Evolutionary conservation across 2,888 invertebrate genomes (phyloP), one percentile per base, ranked within the genome.

Genomic region (Phaedon cochleariae): DNA sequence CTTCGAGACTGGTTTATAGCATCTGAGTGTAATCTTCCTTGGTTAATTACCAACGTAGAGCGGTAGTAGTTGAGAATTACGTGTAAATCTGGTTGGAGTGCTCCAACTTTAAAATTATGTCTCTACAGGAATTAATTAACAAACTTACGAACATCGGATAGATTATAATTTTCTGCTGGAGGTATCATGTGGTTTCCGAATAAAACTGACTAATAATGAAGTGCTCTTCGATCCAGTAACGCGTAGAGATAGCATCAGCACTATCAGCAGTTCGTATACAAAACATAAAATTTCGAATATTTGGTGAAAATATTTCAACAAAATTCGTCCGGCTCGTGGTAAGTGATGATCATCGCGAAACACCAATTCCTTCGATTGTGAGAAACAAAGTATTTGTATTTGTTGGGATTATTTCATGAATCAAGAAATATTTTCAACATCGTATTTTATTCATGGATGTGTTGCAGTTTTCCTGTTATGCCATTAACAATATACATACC

Each of bases 91-190:
- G 70, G 63, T 69, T 60, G 49, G 60, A 65, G 67, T 65, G 64
- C 65, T 61, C 59, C 64, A 70, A 70, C 62, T 70, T 70, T 65
- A 70, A 67, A 68, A 69, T 68, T 69, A 69, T 71, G 68, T 71
- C 68, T 58, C 63, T 63, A 71, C 63, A 64, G 64, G 60, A 66
- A 69, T 65, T 70, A 72, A 71, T 73, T 72, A 73, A 70, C 71
- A 69, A 71, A 71, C 65, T 71, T 68, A 68, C 64, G 29, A 51
- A 64, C 49, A 61, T 61, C 53, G 26, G 58, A 26, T 29, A 57
- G 65, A 61, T 62, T 61, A 61, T 62, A 57, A 58, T 52, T 65
- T 58, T 51, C 61, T 2, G 1, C 41, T 41, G 4, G 15, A 4
- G 6, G 15, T 41, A 41, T 41, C 41, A 41, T 41, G 41, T 15